Conservation (phyloP, 2,113 vertebrate genomes). For the Verasper variegatus region DNA sequence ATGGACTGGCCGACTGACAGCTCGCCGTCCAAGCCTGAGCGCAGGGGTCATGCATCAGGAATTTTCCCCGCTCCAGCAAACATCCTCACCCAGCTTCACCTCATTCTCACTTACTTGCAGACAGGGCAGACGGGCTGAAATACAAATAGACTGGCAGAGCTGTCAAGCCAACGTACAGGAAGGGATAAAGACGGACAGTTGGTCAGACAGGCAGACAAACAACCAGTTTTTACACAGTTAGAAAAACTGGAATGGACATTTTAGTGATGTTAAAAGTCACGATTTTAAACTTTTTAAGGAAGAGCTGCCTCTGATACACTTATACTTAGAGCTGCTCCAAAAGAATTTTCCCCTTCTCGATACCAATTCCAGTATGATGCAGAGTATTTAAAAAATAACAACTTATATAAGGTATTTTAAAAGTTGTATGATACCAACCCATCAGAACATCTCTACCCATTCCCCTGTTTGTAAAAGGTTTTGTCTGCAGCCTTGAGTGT, state of each 20-base stretch:
- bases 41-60: constrained; percentile 62
- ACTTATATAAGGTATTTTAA: too few relatives aligned
- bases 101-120: constrained; percentile 58
- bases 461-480: constrained; percentile 6
- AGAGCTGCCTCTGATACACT: too few relatives aligned
- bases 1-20: constrained; percentile 63
- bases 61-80: constrained; percentile 57
- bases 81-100: constrained; percentile 60
- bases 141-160: constrained; percentile 58
- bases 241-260: constrained; percentile 21
- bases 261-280: not conserved
- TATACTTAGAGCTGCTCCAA: too few relatives aligned
- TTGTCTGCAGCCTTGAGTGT: constrained; percentile 19
- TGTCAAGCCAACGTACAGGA: constrained; percentile 38
- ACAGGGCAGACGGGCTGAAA: constrained; percentile 52
- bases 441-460: not conserved
- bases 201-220: constrained; percentile 45
- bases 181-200: constrained; percentile 46
- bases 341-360: too few relatives aligned
- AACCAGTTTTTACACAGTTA: constrained; percentile 22
- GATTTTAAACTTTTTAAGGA: too few relatives aligned
- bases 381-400: too few relatives aligned
- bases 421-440: too few relatives aligned
- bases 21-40: constrained; percentile 38
- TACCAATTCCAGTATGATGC: too few relatives aligned